A percentile compares a stretch with the other conserved stretches of the same genome.
Conservation (phyloP, 1,140 invertebrate species). For the Vanessa tameamea region DNA sequence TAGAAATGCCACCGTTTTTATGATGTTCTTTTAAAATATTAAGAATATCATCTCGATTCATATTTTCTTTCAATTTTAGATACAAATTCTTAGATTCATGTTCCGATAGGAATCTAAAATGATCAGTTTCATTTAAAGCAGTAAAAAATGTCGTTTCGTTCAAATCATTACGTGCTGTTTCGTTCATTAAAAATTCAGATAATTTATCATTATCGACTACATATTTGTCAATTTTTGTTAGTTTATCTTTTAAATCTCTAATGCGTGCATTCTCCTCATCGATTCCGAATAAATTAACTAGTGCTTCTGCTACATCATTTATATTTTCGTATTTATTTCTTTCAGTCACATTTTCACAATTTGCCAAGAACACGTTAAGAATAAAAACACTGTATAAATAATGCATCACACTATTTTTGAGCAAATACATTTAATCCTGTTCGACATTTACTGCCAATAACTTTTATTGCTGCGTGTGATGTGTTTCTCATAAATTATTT, state of each 20-base stretch:
- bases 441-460: constrained; percentile 43
- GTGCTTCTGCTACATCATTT: constrained; percentile 46
- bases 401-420: constrained; percentile 25
- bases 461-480: constrained; percentile 43
- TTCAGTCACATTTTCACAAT: constrained; percentile 23
- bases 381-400: constrained; percentile 21
- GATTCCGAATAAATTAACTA: constrained; percentile 42
- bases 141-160: constrained; percentile 64
- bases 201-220: constrained; percentile 55
- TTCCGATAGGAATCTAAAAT: constrained; percentile 45
- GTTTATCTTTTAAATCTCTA: constrained; percentile 56
- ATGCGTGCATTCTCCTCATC: constrained; percentile 45
- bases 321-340: constrained; percentile 36
- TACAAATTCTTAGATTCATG: constrained; percentile 60
- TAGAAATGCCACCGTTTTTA: constrained; percentile 40
- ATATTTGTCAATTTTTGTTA: constrained; percentile 55
- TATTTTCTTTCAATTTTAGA: constrained; percentile 64
- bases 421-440: constrained; percentile 21
- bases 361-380: constrained; percentile 21
- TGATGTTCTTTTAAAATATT: constrained; percentile 53
- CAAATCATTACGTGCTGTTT: constrained; percentile 46
- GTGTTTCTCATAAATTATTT: constrained; percentile 44
- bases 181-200: constrained; percentile 49
- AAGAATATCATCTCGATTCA: constrained; percentile 68
- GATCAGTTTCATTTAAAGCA: constrained; percentile 55